Conservation (phyloP, 2,113 vertebrate species). For the Turdus rufiventris region DNA sequence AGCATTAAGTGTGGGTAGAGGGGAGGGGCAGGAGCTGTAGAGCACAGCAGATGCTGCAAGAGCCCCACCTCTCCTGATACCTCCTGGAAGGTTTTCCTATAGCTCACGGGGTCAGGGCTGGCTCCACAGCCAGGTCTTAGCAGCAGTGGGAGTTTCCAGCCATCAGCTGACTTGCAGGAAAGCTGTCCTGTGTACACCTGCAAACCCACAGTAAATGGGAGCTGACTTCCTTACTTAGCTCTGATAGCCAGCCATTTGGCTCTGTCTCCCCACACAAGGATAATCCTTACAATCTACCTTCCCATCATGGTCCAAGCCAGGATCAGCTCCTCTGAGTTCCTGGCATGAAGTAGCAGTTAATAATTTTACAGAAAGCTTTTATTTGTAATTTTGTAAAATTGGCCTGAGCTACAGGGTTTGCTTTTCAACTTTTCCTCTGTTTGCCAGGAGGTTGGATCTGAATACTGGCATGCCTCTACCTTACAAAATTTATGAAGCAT, state of each 20-base stretch:
- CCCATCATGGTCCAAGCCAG: not conserved
- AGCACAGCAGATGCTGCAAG: not conserved
- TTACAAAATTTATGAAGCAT: not conserved
- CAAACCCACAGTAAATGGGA: not conserved
- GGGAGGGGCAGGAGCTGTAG: not conserved
- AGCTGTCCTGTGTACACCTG: not conserved
- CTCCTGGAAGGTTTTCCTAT: not conserved
- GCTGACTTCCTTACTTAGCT: not conserved
- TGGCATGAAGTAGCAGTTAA: not conserved
- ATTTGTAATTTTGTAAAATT: not conserved
- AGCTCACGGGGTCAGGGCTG: not conserved
- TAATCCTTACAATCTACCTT: not conserved
- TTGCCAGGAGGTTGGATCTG: not conserved
- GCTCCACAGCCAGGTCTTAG: not conserved
- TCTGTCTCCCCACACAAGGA: not conserved
- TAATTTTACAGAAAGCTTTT: conserved; percentile 9
- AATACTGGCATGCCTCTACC: not conserved
- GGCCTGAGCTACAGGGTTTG: not conserved
- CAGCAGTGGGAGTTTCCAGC: not conserved
- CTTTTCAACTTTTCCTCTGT: not conserved
- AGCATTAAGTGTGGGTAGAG: not conserved
- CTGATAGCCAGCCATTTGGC: not conserved
- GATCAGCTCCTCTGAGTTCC: not conserved
- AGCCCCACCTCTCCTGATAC: not conserved
- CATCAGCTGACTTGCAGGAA: not conserved